Base-by-base conservation (phyloP, 2,113 vertebrate species). In the Leucoraja erinaceus region DNA sequence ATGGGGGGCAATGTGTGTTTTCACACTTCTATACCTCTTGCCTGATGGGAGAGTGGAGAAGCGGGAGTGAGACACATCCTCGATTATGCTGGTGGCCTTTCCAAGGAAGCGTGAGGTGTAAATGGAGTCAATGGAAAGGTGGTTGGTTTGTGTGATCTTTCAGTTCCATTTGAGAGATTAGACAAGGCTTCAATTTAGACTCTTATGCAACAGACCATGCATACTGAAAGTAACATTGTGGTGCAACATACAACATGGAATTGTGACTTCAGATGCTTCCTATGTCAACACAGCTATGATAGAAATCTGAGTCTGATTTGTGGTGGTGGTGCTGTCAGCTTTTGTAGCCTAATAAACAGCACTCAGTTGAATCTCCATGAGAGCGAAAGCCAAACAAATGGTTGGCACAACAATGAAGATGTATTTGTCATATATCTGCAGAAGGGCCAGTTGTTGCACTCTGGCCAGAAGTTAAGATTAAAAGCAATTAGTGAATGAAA, bases 371-470 rank as follows among this genome's bases (percentile, higher is more conserved):
- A 88, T 63, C 83, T 88, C 25, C n/a, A 63, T 18, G 12, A 7
- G 28, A 88, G 59, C 6, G 83, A 31, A 66, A 61, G 83, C 83
- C 83, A 88, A 66, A n/a, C 61, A n/a, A 4, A 63, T 63, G 61
- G n/a, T 88, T 88, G 14, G 59, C 83, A 88, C 59, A 88, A 88
- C 28, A 63, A n/a, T 88, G 83, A 88, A 88, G 83, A 31, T 88
- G 6, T 66, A 63, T 88, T 22, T 31, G 59, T n/a, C 83, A 88
- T 61, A 61, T 10, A 28, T n/a, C 25, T 75, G 25, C 28, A 22
- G 28, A 25, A 61, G 47, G 56, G 25, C 1, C 56, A 83, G 79
- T 83, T 83, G 22, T 56, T 59, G 47, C 79, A 28, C 56, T 86
- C 25, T 59, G 56, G 54, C 56, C 25, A 59, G 59, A 66, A 12